Percentiles rank a stretch among this genome's conserved stretches.
Evolutionary conservation across 1,140 invertebrate species (phyloP).

Genomic region (Cherax quadricarinatus): DNA sequence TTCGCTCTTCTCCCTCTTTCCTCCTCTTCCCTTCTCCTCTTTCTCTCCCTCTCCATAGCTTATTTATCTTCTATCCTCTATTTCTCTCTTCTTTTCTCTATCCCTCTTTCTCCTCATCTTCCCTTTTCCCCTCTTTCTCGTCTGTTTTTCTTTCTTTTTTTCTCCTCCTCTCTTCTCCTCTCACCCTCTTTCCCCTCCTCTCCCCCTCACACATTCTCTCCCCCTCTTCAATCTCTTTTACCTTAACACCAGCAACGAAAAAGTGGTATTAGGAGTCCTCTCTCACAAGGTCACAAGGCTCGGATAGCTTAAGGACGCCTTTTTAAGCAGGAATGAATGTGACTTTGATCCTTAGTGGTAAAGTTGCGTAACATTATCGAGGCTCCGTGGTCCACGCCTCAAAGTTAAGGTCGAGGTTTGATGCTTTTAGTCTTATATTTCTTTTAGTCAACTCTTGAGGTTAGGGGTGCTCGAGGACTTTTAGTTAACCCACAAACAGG

Average conservation of each 20-base stretch:
- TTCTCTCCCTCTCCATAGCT: not conserved
- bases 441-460: too few species aligned
- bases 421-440: not conserved
- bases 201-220: not conserved
- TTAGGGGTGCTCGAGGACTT: too few species aligned
- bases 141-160: not conserved
- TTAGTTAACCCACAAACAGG: too few species aligned
- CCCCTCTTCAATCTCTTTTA: too few species aligned
- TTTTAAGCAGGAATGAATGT: not conserved
- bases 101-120: not conserved
- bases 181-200: not conserved
- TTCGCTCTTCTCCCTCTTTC: too few species aligned
- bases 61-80: not conserved
- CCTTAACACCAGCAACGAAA: too few species aligned
- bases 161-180: not conserved
- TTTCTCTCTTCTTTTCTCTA: not conserved
- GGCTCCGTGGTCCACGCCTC: too few species aligned
- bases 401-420: too few species aligned
- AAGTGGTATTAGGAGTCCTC: too few species aligned
- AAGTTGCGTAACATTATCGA: not conserved
- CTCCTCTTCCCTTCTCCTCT: not conserved
- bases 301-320: not conserved
- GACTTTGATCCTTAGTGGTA: not conserved
- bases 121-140: too few species aligned
- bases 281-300: too few species aligned